phyloP scores from a whole-genome alignment of 2,113 vertebrate genomes.

The Heteronetta atricapilla region DNA sequence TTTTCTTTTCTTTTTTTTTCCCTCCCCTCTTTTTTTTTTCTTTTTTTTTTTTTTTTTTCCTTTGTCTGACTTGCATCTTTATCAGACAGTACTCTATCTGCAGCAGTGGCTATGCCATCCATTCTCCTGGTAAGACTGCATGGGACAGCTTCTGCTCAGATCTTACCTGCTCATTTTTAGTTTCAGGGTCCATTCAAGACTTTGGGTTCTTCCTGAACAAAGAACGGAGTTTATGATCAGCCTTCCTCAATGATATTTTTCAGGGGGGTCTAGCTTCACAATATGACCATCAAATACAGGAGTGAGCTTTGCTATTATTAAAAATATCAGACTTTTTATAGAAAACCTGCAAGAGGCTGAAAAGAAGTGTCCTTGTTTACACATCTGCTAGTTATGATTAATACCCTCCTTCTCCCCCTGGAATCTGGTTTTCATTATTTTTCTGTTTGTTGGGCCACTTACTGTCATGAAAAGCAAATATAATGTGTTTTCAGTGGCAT shows the following conservation, averaged over 20 bases:
- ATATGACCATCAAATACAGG: not conserved
- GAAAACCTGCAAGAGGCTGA: not conserved
- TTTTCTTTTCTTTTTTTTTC: no score
- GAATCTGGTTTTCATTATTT: not conserved
- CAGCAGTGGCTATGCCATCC: not conserved
- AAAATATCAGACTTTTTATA: not conserved
- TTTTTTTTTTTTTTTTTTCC: not conserved
- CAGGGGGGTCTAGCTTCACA: not conserved
- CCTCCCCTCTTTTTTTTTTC: no score
- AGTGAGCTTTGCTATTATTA: not conserved
- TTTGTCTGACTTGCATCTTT: not conserved
- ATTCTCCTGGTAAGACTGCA: not conserved
- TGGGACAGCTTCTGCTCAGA: not conserved
- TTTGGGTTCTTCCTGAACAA: not conserved
- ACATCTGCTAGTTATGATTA: fast-evolving
- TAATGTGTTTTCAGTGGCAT: not conserved
- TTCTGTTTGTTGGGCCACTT: not conserved
- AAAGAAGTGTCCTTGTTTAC: not conserved
- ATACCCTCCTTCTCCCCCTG: fast-evolving
- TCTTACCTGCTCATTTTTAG: not conserved
- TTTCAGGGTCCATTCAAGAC: not conserved
- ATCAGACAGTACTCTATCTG: not conserved
- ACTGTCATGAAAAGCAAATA: not conserved
- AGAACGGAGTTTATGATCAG: not conserved
- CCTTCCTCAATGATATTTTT: not conserved